Conservation (phyloP, 2,113 vertebrate species). For the Herpetotheres cachinnans region DNA sequence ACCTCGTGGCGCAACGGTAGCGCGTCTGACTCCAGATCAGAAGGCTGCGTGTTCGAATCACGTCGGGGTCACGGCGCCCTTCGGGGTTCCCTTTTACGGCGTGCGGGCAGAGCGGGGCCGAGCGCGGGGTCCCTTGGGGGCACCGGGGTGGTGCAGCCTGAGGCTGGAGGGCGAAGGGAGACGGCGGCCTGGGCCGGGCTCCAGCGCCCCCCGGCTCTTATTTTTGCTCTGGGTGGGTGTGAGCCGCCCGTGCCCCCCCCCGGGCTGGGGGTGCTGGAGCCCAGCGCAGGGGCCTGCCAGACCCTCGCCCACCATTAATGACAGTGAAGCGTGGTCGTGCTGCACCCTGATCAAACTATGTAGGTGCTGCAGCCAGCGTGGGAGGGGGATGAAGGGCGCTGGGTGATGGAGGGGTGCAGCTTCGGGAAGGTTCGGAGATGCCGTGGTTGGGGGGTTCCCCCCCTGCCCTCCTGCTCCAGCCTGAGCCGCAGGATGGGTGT, state of each 20-base stretch:
- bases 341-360: accelerated
- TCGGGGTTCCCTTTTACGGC: neutral
- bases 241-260: neutral
- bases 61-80: slow-evolving; percentile 55
- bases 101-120: accelerated
- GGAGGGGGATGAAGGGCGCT: accelerated
- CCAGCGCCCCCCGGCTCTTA: accelerated
- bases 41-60: slow-evolving; percentile 81
- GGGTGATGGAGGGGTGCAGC: too few species aligned
- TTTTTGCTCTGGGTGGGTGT: accelerated
- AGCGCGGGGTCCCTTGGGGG: accelerated
- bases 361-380: accelerated
- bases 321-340: accelerated
- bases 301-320: accelerated
- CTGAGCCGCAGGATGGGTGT: neutral
- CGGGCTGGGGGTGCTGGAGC: neutral
- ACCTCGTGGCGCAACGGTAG: slow-evolving; percentile 80
- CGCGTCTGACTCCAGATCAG: slow-evolving; percentile 80
- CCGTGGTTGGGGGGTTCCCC: accelerated
- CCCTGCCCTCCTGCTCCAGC: accelerated
- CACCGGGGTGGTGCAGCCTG: accelerated
- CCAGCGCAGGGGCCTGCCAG: neutral
- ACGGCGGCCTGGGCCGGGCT: accelerated
- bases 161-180: accelerated
- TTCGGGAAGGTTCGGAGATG: neutral